Evolutionary conservation across 1,140 invertebrate genomes (phyloP), one percentile per base, ranked within the genome.

Genomic region (Carposina sasakii): DNA sequence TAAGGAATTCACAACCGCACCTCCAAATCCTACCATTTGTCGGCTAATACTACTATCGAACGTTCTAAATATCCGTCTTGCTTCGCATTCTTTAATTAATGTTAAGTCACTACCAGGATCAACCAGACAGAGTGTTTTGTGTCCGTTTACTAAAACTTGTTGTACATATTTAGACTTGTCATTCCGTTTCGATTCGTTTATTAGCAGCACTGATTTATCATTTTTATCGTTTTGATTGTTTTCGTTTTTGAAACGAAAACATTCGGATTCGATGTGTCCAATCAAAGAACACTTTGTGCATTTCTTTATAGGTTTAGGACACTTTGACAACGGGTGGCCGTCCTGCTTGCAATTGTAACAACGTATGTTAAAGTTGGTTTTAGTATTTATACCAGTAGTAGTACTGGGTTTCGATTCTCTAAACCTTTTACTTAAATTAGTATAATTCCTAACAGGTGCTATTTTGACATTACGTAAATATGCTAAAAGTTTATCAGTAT

Each of bases 301-400:
- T 17, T 34, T 47, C 15, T 47, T 47, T 10, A 47, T 37, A 24
- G 44, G 44, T 26, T 47, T 47, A 13, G 44, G 19, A 37, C 44
- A 47, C 15, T 36, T 47, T 0, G 44, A 47, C 3, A 36, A 23
- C 3, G 44, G 42, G 22, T 47, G 44, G n/a, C 44, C 44, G 2
- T 47, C 44, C 24, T 47, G 19, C 19, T 47, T 47, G 22, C 44
- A 47, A 37, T 47, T 47, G 17, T 47, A 47, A 22, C 44, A 47
- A 9, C 44, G 12, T 12, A 47, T 46, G 23, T n/a, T 45, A 45
- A 19, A 8, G 12, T 31, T 45, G 12, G 10, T 12, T 2, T 4
- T 5, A 3, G 28, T 13, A 13, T 20, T 45, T 10, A 10, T 21
- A 8, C 4, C 12, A 13, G 10, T 21, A 3, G 31, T 24, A 42